These are phyloP conservation scores for Oceanites oceanicus DNA, from an alignment of 2,113 vertebrate genomes.

Conservation along the genomic window DNA sequence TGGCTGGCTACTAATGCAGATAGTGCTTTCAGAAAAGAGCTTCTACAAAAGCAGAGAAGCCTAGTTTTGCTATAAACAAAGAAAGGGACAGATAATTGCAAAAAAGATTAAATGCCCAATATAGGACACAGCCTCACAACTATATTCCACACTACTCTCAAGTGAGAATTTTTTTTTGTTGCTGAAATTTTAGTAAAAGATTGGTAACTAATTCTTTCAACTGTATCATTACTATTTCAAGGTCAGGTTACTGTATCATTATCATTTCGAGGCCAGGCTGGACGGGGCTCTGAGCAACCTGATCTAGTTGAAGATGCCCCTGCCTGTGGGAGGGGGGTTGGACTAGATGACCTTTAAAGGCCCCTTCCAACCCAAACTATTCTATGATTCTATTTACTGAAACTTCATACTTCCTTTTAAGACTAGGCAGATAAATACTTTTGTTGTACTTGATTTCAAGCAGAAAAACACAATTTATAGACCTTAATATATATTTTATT, in stretches of 20 bases:
- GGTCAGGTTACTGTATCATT: neutral
- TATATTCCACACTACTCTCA: neutral
- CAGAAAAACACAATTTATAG: neutral
- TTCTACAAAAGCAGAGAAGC: neutral
- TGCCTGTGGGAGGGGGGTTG: neutral
- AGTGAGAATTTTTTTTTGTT: neutral
- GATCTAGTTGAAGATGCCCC: neutral
- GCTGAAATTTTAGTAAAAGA: neutral
- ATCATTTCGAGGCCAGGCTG: neutral
- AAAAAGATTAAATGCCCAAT: neutral
- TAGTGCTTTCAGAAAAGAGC: neutral
- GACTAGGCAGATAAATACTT: neutral
- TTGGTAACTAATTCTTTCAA: neutral
- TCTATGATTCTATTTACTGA: neutral
- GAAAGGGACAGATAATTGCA: neutral
- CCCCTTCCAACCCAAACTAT: neutral
- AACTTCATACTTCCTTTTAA: neutral
- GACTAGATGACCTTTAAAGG: neutral
- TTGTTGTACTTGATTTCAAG: neutral
- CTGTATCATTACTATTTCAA: neutral
- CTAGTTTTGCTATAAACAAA: neutral
- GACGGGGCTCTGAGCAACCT: neutral
- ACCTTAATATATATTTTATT: neutral
- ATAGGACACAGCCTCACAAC: neutral
- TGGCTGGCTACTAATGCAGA: neutral